A percentile compares a stretch with the other conserved stretches of the same genome.
Conservation (phyloP, 2,797 vertebrate genomes). For the Semaprochilodus insignis region DNA sequence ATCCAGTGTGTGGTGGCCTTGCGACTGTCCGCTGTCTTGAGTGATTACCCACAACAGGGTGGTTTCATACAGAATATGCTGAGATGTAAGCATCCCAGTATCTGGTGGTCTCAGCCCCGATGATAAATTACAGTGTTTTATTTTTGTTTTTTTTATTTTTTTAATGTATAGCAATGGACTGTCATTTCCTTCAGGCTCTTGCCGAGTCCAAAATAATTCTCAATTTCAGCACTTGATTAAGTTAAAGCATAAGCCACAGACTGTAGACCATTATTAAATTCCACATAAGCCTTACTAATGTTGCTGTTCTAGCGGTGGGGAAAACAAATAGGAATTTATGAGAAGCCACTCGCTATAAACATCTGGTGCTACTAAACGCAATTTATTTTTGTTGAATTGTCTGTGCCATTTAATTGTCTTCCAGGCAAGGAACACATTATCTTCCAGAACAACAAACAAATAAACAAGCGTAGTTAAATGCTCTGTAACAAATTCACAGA, state of each 20-base stretch:
- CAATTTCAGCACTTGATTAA: slow-evolving; percentile 45
- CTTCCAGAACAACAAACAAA: slow-evolving; percentile 34
- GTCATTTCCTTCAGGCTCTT: not conserved
- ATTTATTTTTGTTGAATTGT: slow-evolving; percentile 42
- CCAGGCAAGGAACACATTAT: slow-evolving; percentile 41
- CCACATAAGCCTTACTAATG: slow-evolving; percentile 31
- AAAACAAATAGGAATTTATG: slow-evolving; percentile 42
- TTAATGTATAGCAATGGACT: not conserved
- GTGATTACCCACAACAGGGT: not conserved
- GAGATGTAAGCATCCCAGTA: not conserved
- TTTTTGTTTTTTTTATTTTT: slow-evolving; percentile 6
- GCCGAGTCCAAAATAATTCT: slow-evolving; percentile 25
- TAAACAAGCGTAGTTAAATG: slow-evolving; percentile 41
- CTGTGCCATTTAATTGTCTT: slow-evolving; percentile 35
- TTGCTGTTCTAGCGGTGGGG: slow-evolving; percentile 13
- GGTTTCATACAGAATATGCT: not conserved
- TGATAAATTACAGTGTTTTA: not conserved
- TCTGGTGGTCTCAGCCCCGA: not conserved
- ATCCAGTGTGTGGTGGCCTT: too few relatives aligned
- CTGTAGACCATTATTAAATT: slow-evolving; percentile 36
- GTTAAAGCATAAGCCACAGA: slow-evolving; percentile 35
- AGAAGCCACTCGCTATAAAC: slow-evolving; percentile 39
- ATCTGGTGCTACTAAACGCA: slow-evolving; percentile 37
- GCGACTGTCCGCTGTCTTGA: not conserved
- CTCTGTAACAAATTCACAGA: slow-evolving; percentile 34